phyloP scores from a whole-genome alignment of 2,888 invertebrate species.

The Thalpophila matura region DNA sequence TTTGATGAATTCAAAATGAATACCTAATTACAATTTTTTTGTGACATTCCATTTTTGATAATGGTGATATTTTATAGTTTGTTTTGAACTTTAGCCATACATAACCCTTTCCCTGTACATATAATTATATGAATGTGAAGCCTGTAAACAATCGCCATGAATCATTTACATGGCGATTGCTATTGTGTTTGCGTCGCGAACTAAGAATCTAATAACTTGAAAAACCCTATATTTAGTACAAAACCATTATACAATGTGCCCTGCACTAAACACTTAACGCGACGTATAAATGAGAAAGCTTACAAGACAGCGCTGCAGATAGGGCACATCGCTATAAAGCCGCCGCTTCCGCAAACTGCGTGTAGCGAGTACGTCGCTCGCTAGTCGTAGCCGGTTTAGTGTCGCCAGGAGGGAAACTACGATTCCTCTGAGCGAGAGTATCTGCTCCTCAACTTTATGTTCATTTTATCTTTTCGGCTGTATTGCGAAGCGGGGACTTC shows the following conservation, averaged over 20 bases:
- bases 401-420: slow-evolving; percentile 87
- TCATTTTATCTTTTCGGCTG: slow-evolving; percentile 90
- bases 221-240: not conserved
- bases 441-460: slow-evolving; percentile 90
- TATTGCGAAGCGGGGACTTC: slow-evolving; percentile 87
- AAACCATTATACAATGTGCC: slow-evolving; percentile 14
- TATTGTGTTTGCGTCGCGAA: too few relatives aligned
- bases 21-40: too few relatives aligned
- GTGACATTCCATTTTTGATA: too few relatives aligned
- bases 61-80: too few relatives aligned
- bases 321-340: slow-evolving; percentile 42
- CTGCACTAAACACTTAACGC: slow-evolving; percentile 19
- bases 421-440: slow-evolving; percentile 88
- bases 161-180: too few relatives aligned
- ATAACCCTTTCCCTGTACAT: too few relatives aligned
- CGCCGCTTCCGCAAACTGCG: slow-evolving; percentile 79
- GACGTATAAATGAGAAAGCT: slow-evolving; percentile 17
- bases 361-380: slow-evolving; percentile 67
- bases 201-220: not conserved
- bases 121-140: too few relatives aligned
- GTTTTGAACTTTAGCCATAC: too few relatives aligned
- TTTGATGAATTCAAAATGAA: not conserved
- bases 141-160: too few relatives aligned
- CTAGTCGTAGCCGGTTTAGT: slow-evolving; percentile 81
- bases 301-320: slow-evolving; percentile 18